phyloP scores from a whole-genome alignment of 2,888 invertebrate genomes.

The Archips xylosteana region DNA sequence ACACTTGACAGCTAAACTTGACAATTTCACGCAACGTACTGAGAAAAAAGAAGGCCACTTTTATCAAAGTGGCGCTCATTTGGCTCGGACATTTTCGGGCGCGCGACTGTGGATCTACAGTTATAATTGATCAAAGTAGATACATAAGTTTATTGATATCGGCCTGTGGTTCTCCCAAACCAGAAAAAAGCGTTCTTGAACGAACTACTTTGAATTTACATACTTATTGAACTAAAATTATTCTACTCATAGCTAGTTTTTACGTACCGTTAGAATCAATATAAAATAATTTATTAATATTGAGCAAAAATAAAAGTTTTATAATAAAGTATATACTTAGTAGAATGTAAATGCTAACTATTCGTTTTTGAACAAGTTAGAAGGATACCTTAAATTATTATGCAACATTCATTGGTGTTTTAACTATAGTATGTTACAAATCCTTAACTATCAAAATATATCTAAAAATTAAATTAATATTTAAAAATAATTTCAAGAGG shows the following conservation, averaged over 20 bases:
- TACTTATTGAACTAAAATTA: slow-evolving; percentile 53
- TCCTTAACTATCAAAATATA: slow-evolving; percentile 30
- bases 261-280: slow-evolving; percentile 53
- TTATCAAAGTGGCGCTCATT: too few relatives aligned
- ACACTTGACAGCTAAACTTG: too few relatives aligned
- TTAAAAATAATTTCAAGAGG: slow-evolving; percentile 28
- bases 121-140: too few relatives aligned
- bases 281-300: slow-evolving; percentile 54
- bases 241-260: slow-evolving; percentile 56
- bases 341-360: slow-evolving; percentile 65
- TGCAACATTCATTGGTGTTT: slow-evolving; percentile 77
- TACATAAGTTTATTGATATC: slow-evolving; percentile 4
- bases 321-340: slow-evolving; percentile 56
- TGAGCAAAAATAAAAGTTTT: slow-evolving; percentile 68
- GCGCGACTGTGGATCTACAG: too few relatives aligned
- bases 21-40: too few relatives aligned
- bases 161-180: slow-evolving; percentile 53
- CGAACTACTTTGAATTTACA: slow-evolving; percentile 29
- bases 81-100: too few relatives aligned
- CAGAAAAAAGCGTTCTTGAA: slow-evolving; percentile 51
- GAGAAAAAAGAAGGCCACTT: too few relatives aligned
- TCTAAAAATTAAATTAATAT: slow-evolving; percentile 18
- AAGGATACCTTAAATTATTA: slow-evolving; percentile 55
- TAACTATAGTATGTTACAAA: slow-evolving; percentile 48
- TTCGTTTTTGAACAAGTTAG: slow-evolving; percentile 46